Conservation (phyloP, 2,797 vertebrate genomes). For the Coendou prehensilis region DNA sequence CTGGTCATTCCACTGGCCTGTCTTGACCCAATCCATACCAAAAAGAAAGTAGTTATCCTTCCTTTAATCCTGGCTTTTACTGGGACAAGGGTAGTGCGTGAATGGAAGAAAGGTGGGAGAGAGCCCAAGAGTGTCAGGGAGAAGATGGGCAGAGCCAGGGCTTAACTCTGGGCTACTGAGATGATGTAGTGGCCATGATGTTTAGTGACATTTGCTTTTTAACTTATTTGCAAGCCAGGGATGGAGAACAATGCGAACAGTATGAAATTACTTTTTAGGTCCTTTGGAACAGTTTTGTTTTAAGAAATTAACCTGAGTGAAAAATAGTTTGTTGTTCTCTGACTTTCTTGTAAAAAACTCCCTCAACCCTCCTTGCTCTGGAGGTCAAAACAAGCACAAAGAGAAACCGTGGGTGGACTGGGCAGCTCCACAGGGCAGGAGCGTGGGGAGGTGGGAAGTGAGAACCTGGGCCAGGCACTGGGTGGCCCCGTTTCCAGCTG, state of each 20-base stretch:
- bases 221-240: neutral
- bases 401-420: rapidly evolving
- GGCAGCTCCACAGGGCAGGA: rapidly evolving
- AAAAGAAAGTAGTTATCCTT: neutral
- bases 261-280: neutral
- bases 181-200: neutral
- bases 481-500: neutral
- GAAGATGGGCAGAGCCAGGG: neutral
- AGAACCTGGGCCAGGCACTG: neutral
- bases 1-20: neutral
- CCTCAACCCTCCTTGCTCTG: neutral
- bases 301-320: slow-evolving; percentile 19
- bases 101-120: neutral
- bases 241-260: neutral
- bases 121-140: neutral
- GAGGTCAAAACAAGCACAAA: neutral
- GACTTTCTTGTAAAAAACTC: neutral
- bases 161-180: neutral
- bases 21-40: neutral
- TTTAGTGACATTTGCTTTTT: neutral
- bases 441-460: neutral
- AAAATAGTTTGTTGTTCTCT: neutral
- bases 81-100: rapidly evolving
- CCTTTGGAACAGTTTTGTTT: neutral
- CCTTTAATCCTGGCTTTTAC: neutral